Conservation (phyloP, 2,113 vertebrate species). For the Limanda limanda region DNA sequence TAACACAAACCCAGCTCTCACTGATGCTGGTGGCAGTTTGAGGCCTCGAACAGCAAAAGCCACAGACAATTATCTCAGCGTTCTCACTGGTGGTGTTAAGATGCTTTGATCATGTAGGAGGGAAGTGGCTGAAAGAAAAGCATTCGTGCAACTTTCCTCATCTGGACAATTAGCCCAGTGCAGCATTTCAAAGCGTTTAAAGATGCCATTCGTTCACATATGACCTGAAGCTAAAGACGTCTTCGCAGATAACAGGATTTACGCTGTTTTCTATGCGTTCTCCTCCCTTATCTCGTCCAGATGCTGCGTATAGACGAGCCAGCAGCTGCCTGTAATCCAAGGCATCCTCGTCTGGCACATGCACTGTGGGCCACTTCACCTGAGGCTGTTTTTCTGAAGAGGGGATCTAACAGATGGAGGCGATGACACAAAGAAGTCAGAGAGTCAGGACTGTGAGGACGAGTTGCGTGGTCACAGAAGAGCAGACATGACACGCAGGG, state of each 20-base stretch:
- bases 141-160: neutral
- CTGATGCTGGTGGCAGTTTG: conserved; percentile 27
- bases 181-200: neutral
- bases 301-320: conserved; percentile 28
- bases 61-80: conserved; percentile 59
- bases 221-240: conserved; percentile 24
- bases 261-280: conserved; percentile 7
- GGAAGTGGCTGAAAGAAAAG: neutral
- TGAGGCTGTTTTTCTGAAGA: conserved; percentile 52
- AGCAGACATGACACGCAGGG: no score
- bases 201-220: conserved; percentile 18
- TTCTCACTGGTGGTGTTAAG: no score
- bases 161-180: no score
- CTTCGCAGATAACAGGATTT: conserved; percentile 37
- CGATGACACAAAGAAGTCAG: conserved; percentile 27
- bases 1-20: conserved; percentile 61
- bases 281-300: conserved; percentile 23
- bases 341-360: conserved; percentile 59
- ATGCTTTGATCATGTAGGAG: no score
- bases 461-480: neutral
- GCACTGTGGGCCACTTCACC: conserved; percentile 47
- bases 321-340: conserved; percentile 61
- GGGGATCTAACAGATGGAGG: conserved; percentile 49
- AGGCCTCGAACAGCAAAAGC: conserved; percentile 23
- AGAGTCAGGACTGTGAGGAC: conserved; percentile 7